phyloP scores from a whole-genome alignment of 2,888 invertebrate species.

The Graphium colonna region DNA sequence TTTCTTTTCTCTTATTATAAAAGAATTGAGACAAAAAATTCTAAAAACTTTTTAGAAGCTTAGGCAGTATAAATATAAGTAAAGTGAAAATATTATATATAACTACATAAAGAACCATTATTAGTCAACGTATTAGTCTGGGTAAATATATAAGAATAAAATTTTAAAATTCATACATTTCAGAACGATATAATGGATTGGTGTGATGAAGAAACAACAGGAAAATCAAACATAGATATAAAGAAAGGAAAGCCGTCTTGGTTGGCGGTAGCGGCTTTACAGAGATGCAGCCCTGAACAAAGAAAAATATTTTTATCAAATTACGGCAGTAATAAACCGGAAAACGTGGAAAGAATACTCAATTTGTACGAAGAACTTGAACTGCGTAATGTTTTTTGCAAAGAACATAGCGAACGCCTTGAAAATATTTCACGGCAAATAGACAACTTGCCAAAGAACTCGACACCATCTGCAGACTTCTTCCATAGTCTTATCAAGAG shows the following conservation, averaged over 20 bases:
- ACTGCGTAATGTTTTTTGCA: slow-evolving; percentile 6
- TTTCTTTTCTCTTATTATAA: no score
- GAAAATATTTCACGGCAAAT: slow-evolving; percentile 13
- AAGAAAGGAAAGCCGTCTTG: slow-evolving; percentile 19
- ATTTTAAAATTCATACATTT: neutral
- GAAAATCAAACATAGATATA: slow-evolving; percentile 16
- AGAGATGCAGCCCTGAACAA: slow-evolving; percentile 11
- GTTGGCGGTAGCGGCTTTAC: slow-evolving; percentile 11
- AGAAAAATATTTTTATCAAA: slow-evolving; percentile 12
- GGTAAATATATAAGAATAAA: no score
- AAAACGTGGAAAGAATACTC: slow-evolving; percentile 12
- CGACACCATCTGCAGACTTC: neutral
- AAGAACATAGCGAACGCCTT: slow-evolving; percentile 5
- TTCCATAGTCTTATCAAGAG: slow-evolving; percentile 9
- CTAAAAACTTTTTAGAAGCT: no score
- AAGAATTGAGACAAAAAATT: no score
- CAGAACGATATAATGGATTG: slow-evolving; percentile 21
- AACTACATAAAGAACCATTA: no score
- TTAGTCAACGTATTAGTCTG: no score
- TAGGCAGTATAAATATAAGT: no score
- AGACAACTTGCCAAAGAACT: neutral
- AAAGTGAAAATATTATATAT: no score
- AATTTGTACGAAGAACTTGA: slow-evolving; percentile 13
- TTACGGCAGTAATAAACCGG: slow-evolving; percentile 9
- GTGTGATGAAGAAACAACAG: slow-evolving; percentile 14